Evolutionary conservation across 2,888 invertebrate species (phyloP).

Genomic region (Phengaris alcon): DNA sequence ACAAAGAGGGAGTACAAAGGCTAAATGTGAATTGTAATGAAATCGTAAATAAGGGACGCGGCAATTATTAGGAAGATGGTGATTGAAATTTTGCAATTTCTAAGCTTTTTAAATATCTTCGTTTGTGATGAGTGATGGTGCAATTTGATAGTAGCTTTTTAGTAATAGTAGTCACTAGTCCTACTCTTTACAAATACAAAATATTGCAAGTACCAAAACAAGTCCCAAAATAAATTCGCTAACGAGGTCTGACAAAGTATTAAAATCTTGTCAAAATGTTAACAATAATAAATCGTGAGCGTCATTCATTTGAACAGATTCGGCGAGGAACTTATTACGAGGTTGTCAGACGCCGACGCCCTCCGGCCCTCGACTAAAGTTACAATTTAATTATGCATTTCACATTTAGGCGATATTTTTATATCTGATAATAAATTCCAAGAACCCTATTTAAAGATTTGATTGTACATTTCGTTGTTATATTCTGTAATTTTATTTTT

Average conservation of each 20-base stretch:
- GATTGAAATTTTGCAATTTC: no score
- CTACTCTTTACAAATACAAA: no score
- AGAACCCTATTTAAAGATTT: slow-evolving; percentile 1
- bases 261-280: neutral
- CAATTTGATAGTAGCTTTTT: no score
- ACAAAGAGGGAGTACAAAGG: no score
- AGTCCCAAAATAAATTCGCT: neutral
- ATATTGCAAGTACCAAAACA: no score
- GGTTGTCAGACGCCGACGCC: neutral
- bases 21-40: no score
- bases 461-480: neutral
- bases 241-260: neutral
- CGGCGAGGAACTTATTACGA: neutral
- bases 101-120: no score
- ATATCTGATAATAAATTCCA: neutral
- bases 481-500: neutral
- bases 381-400: slow-evolving; percentile 6
- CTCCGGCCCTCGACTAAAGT: neutral
- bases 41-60: no score
- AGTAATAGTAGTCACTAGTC: no score
- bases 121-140: no score
- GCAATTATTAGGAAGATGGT: no score
- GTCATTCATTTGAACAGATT: neutral
- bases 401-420: neutral
- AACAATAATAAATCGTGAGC: neutral